Percentiles rank a stretch among this genome's conserved stretches.
Conservation (phyloP, 1,140 invertebrate genomes). For the Lasaia peninsularis region DNA sequence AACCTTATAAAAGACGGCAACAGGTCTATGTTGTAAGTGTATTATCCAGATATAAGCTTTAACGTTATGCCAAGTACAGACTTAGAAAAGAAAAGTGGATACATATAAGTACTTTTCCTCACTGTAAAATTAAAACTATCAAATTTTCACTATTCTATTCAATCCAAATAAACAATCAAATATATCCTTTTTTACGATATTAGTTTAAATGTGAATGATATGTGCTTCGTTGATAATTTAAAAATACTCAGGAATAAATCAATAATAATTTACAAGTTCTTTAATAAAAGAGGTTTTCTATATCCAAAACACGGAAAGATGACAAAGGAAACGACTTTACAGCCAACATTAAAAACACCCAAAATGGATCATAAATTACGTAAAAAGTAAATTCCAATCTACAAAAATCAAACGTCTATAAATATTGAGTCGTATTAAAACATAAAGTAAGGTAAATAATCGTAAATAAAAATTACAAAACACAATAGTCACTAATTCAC, state of each 20-base stretch:
- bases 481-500: conserved; percentile 69
- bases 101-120: too few species aligned
- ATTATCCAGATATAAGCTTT: too few species aligned
- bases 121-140: too few species aligned
- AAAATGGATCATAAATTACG: conserved; percentile 32
- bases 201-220: conserved; percentile 31
- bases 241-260: too few species aligned
- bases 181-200: too few species aligned
- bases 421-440: conserved; percentile 70
- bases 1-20: too few species aligned
- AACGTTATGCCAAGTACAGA: too few species aligned
- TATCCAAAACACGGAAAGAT: conserved; percentile 1
- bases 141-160: too few species aligned
- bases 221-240: neutral
- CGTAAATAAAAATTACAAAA: conserved; percentile 74
- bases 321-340: conserved; percentile 33
- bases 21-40: too few species aligned
- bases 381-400: conserved; percentile 32
- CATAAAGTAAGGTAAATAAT: conserved; percentile 76
- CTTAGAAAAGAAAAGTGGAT: too few species aligned
- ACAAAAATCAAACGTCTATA: conserved; percentile 56
- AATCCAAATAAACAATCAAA: too few species aligned
- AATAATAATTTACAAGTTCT: conserved; percentile 12
- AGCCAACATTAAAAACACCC: conserved; percentile 54
- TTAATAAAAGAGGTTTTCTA: conserved; percentile 4